Base-by-base conservation (phyloP, 2,797 vertebrate genomes). In the Cossypha niveicapilla region DNA sequence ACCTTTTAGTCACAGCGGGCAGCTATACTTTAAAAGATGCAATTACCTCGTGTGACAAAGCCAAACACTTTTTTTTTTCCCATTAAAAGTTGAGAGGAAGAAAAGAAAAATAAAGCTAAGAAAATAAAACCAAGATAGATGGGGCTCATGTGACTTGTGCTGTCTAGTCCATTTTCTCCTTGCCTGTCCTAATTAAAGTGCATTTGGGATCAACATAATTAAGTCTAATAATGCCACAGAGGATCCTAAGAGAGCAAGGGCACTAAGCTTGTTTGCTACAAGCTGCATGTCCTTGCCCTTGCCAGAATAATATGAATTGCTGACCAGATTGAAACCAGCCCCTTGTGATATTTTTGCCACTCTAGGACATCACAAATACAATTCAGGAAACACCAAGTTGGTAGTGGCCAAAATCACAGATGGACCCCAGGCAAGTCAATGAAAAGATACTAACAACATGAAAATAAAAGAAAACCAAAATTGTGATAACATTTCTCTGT, bases 1-100 rank as follows among this genome's bases (percentile, higher is more conserved):
- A 84, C 32, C 56, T 74, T 76, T 73, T 60, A 82, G 77, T 66
- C 86, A 81, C 56, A 88, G 92, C 74, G 90, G 77, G 91, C 53
- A 90, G 77, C 77, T 90, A 23, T 42, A 81, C 37, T 86, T 90
- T 63, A 81, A 85, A 88, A 89, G 93, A 89, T 48, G 74, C 50
- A 92, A 94, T 82, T 94, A 92, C 34, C 67, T 74, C 88, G 77
- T 83, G 86, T 87, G 77, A 81, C 80, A 88, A 91, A 90, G 53
- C 23, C 66, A 94, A 79, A 39, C 22, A 14, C 15, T 4, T 57
- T 39, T 21, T 24, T 24, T 61, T 42, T 4, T 6, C 8, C 3
- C 65, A 79, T 57, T 54, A 91, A 63, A 82, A 77, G 41, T 24
- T 34, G 10, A 78, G 18, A 76, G 30, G 82, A 86, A 91, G 25